Evolutionary conservation across 2,113 vertebrate species (phyloP).

Genomic region (Empidonax alnorum): DNA sequence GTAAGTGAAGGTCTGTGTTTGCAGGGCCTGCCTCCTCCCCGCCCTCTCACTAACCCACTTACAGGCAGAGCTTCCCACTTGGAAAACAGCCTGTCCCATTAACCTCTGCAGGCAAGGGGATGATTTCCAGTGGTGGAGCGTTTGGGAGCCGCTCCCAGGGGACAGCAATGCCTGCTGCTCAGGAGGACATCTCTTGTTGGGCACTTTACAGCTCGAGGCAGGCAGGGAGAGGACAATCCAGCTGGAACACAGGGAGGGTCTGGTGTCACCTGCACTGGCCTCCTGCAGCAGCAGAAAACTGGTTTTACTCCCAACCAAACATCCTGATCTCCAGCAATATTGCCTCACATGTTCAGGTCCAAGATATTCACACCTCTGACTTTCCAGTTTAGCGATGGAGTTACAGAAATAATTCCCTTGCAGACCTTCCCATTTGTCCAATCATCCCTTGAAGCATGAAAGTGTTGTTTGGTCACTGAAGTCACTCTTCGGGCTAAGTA

Average conservation of each 20-base stretch:
- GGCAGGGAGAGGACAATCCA: not conserved
- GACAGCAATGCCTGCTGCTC: not conserved
- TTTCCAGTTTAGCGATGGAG: not conserved
- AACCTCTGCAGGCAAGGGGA: not conserved
- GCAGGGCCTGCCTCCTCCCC: slow-evolving; percentile 1
- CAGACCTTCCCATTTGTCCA: not conserved
- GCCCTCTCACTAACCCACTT: slow-evolving; percentile 46
- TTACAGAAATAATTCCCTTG: not conserved
- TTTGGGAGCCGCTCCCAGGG: not conserved
- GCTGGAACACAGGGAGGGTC: not conserved
- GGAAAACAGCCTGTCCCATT: slow-evolving; percentile 20
- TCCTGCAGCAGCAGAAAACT: not conserved
- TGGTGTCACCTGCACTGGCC: not conserved
- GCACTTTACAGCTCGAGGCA: not conserved
- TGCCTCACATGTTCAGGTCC: not conserved
- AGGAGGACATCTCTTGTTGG: not conserved
- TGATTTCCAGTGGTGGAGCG: not conserved
- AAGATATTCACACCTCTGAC: not conserved
- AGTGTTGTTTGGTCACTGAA: not conserved
- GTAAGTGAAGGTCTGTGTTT: slow-evolving; percentile 34
- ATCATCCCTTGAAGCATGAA: not conserved
- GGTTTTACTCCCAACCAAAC: not conserved
- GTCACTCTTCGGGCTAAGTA: not conserved
- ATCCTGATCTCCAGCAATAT: not conserved
- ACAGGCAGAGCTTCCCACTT: slow-evolving; percentile 35